Evolutionary conservation across 2,888 invertebrate genomes (phyloP).

Genomic region (Himalopsyche anomala): DNA sequence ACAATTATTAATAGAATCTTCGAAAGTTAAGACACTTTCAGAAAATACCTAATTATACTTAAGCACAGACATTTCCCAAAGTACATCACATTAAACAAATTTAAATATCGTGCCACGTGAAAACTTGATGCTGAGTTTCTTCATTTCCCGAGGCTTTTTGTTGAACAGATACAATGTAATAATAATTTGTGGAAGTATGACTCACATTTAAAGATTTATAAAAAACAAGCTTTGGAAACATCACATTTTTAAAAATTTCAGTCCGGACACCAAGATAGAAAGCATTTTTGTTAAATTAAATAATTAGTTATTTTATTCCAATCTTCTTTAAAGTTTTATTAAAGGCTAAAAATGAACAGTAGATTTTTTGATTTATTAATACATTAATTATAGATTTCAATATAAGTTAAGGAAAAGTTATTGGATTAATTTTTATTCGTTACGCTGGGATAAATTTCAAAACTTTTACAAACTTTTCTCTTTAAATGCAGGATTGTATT

Average conservation of each 20-base stretch:
- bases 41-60: neutral
- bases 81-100: conserved; percentile 20
- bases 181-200: no score
- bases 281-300: no score
- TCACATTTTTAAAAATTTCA: no score
- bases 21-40: conserved; percentile 32
- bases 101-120: conserved; percentile 8
- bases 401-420: no score
- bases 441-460: neutral
- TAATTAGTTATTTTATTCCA: no score
- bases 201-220: no score
- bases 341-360: no score
- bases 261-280: no score
- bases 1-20: neutral
- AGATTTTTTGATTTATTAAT: no score
- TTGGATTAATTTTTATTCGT: neutral
- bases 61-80: conserved; percentile 16
- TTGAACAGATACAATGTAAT: neutral
- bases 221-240: no score
- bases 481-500: neutral
- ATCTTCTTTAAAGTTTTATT: no score
- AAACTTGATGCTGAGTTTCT: neutral
- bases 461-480: neutral
- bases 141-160: conserved; percentile 5
- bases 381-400: no score